phyloP scores from a whole-genome alignment of 2,797 vertebrate genomes.

The Etheostoma perlongum region DNA sequence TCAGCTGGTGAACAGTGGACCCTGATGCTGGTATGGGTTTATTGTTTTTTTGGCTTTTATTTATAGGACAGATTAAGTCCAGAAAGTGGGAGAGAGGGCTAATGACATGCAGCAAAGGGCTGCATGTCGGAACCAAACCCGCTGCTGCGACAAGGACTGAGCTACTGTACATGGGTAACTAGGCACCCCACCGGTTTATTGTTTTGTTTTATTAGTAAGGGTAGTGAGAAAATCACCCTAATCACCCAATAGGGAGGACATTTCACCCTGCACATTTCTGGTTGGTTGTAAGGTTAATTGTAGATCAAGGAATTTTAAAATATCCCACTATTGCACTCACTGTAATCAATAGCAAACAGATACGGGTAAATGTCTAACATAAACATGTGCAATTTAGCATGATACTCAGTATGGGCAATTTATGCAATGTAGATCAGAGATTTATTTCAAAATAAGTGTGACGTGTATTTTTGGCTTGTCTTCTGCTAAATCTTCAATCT shows the following conservation, averaged over 20 bases:
- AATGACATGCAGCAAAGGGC: no score
- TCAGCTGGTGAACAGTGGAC: slow-evolving; percentile 7
- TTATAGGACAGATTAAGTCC: no score
- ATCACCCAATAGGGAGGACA: no score
- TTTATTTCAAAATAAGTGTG: not conserved
- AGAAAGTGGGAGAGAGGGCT: no score
- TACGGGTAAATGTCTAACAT: not conserved
- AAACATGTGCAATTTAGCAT: not conserved
- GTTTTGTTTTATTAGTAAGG: slow-evolving; percentile 5
- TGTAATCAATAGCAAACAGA: not conserved
- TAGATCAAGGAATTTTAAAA: not conserved
- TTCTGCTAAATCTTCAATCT: not conserved
- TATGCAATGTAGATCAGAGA: not conserved
- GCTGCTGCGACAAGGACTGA: no score
- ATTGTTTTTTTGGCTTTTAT: no score
- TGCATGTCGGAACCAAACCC: no score
- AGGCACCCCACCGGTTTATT: not conserved
- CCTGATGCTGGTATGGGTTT: not conserved
- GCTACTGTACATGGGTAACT: no score
- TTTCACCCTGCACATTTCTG: not conserved
- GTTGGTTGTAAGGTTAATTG: not conserved
- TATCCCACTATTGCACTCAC: not conserved
- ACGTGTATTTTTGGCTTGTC: not conserved
- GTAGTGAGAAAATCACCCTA: not conserved
- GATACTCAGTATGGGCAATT: not conserved